These are phyloP conservation scores for Yponomeuta plumbellus DNA, from an alignment of 2,888 invertebrate genomes.

Conservation along the genomic window DNA sequence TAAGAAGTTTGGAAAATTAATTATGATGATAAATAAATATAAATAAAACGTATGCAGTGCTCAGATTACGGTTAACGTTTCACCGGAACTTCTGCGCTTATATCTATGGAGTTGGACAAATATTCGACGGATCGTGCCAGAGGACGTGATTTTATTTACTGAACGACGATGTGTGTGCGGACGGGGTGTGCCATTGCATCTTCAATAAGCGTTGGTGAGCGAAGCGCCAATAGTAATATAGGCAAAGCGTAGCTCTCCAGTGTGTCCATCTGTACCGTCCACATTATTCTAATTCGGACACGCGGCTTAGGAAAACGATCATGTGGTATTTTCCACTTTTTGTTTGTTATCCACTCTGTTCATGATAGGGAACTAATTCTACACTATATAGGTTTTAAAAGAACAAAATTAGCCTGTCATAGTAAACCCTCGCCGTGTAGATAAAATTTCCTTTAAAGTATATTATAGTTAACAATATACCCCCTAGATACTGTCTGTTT, in stretches of 20 bases:
- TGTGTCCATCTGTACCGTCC: neutral
- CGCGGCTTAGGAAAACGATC: neutral
- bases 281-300: neutral
- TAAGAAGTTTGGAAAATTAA: too few relatives aligned
- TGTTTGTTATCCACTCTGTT: neutral
- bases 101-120: neutral
- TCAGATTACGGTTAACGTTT: too few relatives aligned
- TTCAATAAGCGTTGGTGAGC: neutral
- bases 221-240: neutral
- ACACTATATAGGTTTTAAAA: neutral
- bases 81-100: neutral
- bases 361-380: neutral
- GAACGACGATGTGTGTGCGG: neutral
- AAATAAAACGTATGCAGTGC: too few relatives aligned
- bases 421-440: neutral
- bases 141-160: constrained; percentile 12
- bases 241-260: neutral
- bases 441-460: neutral
- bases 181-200: neutral
- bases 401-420: neutral
- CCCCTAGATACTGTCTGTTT: neutral
- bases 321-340: neutral
- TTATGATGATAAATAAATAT: too few relatives aligned
- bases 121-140: constrained; percentile 4
- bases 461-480: neutral